Evolutionary conservation across 2,797 vertebrate species (phyloP).

Genomic region (Onychomys arenicola): DNA sequence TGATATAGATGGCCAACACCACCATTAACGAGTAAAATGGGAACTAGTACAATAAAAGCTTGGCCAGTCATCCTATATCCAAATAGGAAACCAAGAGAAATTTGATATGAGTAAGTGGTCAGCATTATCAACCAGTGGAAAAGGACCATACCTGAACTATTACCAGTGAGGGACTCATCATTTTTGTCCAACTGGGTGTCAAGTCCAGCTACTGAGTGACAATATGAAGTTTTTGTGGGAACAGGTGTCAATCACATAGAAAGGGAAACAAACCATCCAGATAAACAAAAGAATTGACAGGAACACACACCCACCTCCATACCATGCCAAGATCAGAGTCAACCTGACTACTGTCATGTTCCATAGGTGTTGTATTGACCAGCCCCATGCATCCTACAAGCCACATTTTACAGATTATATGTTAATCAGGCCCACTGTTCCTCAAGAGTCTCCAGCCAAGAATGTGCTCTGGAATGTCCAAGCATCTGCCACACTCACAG

Average conservation of each 20-base stretch:
- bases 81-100: background rate
- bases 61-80: background rate
- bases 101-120: background rate
- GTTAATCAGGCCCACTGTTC: background rate
- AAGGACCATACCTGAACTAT: background rate
- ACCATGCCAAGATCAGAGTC: background rate
- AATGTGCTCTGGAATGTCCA: background rate
- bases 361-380: too few relatives aligned
- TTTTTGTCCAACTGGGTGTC: background rate
- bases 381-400: too few relatives aligned
- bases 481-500: too few relatives aligned
- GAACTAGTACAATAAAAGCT: background rate
- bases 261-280: too few relatives aligned
- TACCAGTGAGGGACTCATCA: background rate
- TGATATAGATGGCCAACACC: background rate
- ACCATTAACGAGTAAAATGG: background rate
- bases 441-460: background rate
- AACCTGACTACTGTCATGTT: too few relatives aligned
- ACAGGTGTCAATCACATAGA: too few relatives aligned
- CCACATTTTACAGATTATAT: background rate
- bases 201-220: background rate
- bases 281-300: background rate
- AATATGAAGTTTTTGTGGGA: background rate
- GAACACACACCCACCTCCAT: too few relatives aligned
- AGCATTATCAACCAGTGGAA: background rate